These are phyloP conservation scores for Glossosoma conforme DNA, from an alignment of 1,140 invertebrate genomes.

Conservation along the genomic window DNA sequence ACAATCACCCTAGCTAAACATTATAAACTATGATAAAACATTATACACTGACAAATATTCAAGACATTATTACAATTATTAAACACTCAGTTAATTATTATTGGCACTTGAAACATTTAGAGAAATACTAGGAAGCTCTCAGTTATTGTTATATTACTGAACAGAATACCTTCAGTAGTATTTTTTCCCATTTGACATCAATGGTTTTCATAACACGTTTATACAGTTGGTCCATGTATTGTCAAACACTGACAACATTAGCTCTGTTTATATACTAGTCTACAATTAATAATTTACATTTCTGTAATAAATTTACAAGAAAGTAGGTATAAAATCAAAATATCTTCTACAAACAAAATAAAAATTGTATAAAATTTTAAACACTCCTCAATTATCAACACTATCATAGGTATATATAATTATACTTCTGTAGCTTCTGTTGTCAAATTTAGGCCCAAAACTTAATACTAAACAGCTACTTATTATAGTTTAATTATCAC, in stretches of 20 bases:
- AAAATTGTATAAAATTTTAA: too few species aligned
- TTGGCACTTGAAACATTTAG: slow-evolving; percentile 33
- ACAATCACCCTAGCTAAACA: slow-evolving; percentile 27
- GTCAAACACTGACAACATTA: slow-evolving; percentile 25
- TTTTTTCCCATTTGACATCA: slow-evolving; percentile 16
- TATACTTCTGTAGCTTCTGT: slow-evolving; percentile 14
- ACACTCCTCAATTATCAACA: too few species aligned
- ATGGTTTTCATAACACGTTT: slow-evolving; percentile 21
- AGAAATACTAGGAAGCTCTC: slow-evolving; percentile 33
- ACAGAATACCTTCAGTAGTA: slow-evolving; percentile 24
- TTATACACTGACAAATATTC: slow-evolving; percentile 23
- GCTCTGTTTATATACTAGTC: slow-evolving; percentile 17
- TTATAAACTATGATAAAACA: slow-evolving; percentile 23
- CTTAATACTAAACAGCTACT: slow-evolving; percentile 21
- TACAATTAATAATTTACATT: neutral
- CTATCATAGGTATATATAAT: too few species aligned
- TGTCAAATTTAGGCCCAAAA: slow-evolving; percentile 23
- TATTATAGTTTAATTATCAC: slow-evolving; percentile 25
- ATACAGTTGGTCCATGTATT: slow-evolving; percentile 29
- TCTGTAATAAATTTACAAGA: neutral
- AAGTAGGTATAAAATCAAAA: neutral
- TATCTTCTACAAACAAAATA: too few species aligned
- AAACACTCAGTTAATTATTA: slow-evolving; percentile 28
- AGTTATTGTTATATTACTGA: slow-evolving; percentile 32
- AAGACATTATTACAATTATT: slow-evolving; percentile 25